Evolutionary conservation across 1,140 invertebrate species (phyloP).

Genomic region (Pissodes strobi): DNA sequence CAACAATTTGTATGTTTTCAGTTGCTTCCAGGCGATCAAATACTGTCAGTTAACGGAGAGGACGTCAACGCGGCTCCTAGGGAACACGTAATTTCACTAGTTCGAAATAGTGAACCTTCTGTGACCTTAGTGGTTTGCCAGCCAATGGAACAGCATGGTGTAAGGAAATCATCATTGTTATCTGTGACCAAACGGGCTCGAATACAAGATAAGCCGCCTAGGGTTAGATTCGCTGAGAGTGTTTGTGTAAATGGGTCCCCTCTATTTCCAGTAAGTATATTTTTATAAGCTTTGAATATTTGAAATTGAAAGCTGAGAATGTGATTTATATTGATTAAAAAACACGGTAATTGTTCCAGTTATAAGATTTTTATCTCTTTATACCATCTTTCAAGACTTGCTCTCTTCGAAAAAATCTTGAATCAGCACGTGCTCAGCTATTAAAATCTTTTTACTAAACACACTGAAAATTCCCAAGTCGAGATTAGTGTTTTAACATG

Average conservation of each 20-base stretch:
- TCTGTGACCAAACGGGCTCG: conserved; percentile 85
- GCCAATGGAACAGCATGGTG: conserved; percentile 69
- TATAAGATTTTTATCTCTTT: too few relatives aligned
- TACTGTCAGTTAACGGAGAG: conserved; percentile 86
- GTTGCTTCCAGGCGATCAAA: conserved; percentile 87
- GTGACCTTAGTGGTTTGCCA: conserved; percentile 83
- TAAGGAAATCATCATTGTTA: conserved; percentile 78
- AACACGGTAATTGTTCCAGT: too few relatives aligned
- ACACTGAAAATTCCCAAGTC: too few relatives aligned
- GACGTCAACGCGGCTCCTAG: conserved; percentile 82
- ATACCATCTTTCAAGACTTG: too few relatives aligned
- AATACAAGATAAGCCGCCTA: conserved; percentile 78
- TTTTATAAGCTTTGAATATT: too few relatives aligned
- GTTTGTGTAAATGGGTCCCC: conserved; percentile 84
- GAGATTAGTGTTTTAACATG: too few relatives aligned
- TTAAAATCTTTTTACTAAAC: too few relatives aligned
- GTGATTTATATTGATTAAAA: too few relatives aligned
- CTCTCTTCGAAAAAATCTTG: too few relatives aligned
- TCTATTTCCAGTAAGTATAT: conserved; percentile 68
- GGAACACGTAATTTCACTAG: conserved; percentile 87
- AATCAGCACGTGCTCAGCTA: too few relatives aligned
- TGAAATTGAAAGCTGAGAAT: too few relatives aligned
- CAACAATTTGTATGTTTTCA: too few relatives aligned
- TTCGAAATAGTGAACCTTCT: conserved; percentile 76
- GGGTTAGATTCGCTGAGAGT: conserved; percentile 86